Conservation (phyloP, 2,888 invertebrate species). For the Aphrophora alni region DNA sequence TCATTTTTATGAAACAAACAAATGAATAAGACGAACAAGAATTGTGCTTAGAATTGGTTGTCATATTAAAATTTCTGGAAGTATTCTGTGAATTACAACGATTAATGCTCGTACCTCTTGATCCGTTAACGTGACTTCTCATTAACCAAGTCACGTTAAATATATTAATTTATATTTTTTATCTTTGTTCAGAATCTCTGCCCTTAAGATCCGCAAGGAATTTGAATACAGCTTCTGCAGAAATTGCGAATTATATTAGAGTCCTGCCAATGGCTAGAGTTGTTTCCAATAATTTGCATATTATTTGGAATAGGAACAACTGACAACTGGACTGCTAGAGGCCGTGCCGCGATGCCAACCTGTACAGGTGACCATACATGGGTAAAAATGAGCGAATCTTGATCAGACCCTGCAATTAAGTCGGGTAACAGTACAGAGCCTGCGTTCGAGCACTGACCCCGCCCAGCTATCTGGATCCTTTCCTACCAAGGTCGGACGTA, state of each 20-base stretch:
- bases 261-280: background rate
- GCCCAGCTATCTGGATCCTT: background rate
- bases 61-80: too few species aligned
- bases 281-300: background rate
- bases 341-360: background rate
- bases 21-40: too few species aligned
- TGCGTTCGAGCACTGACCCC: constrained; percentile 2
- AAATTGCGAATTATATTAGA: background rate
- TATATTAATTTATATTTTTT: too few species aligned
- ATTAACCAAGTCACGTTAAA: too few species aligned
- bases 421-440: background rate
- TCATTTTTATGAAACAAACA: too few species aligned
- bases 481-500: background rate
- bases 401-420: constrained; percentile 9
- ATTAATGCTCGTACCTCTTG: too few species aligned
- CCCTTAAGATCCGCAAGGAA: background rate
- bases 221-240: background rate
- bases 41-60: too few species aligned
- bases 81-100: too few species aligned
- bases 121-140: too few species aligned
- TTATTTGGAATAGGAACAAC: background rate
- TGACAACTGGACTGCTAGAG: background rate
- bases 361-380: background rate
- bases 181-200: background rate
- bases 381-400: constrained; percentile 3